These are phyloP conservation scores for Alentia gelatinosa DNA, from an alignment of 2,888 invertebrate genomes.

Conservation along the genomic window DNA sequence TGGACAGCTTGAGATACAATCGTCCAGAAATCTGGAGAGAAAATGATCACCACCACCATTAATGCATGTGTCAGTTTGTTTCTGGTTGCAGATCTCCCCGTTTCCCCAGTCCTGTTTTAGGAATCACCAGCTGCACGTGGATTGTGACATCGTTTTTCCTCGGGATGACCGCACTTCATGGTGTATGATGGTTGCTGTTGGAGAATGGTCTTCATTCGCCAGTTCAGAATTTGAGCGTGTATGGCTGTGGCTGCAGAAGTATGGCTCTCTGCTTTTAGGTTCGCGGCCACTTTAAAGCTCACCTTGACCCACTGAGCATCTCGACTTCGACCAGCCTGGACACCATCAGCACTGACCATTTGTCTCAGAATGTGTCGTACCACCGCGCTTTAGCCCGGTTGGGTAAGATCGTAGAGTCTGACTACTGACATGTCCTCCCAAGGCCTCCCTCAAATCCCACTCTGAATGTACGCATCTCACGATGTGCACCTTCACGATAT, in stretches of 20 bases:
- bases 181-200: no score
- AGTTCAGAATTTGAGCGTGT: neutral
- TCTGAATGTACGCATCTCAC: neutral
- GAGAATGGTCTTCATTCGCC: no score
- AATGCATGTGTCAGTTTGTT: no score
- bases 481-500: neutral
- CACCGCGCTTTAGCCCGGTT: slow-evolving; percentile 43
- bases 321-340: slow-evolving; percentile 19
- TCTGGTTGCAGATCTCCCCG: no score
- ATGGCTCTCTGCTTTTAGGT: slow-evolving; percentile 68
- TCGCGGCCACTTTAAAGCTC: slow-evolving; percentile 82
- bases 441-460: neutral
- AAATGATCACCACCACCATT: no score
- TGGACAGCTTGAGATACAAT: no score
- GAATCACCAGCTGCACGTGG: no score
- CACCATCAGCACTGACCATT: neutral
- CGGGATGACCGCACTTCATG: no score
- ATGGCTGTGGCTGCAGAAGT: neutral
- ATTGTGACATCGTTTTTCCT: no score
- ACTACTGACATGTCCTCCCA: neutral
- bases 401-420: slow-evolving; percentile 23
- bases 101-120: no score
- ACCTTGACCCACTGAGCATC: slow-evolving; percentile 98
- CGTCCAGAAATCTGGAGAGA: no score
- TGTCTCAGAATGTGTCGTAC: slow-evolving; percentile 19